Base-by-base conservation (phyloP, 2,797 vertebrate species). In the Cephalopachus bancanus region DNA sequence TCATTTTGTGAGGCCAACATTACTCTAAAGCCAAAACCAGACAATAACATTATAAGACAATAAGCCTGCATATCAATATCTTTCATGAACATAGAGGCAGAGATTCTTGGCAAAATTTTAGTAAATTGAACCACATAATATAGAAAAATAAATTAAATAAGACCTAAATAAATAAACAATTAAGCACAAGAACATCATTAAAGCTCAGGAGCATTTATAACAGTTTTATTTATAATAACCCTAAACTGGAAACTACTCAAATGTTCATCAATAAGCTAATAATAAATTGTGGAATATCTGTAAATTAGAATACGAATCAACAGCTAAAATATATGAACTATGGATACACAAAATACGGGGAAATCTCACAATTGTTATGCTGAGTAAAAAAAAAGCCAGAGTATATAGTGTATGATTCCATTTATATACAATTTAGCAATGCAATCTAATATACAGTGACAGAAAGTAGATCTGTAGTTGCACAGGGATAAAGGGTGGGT, bases 141-240 rank as follows among this genome's bases (percentile, higher is more conserved):
- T 7, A 8, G 28, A 30, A 37, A 74, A 79, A 91, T 28, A 91
- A 86, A 72, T 59, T 59, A 81, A 65, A 33, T 49, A 30, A 75
- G 16, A 87, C 28, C 3, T 51, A 83, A 93, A 60, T 64, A 17
- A 53, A 88, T 90, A 57, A 60, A 26, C 55, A 59, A 3, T 62
- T 49, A 64, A 33, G 57, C 19, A 33, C 22, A 74, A 14, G 28
- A 65, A 10, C 26, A 60, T 72, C 49, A 33, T 55, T 79, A 37
- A 80, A 28, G 44, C 37, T 78, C 76, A 57, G 44, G 76, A 79
- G 33, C 33, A 57, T 79, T 79, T n/a, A 85, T 22, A 87, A 24
- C 10, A 37, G 14, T 53, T 85, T 85, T 81, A 53, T 64, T 88
- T 85, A 51, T 80, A 89, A 84, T 93, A 84, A 67, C 44, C 33